These are phyloP conservation scores for Metellina segmentata DNA, from an alignment of 2,888 invertebrate genomes.

Conservation along the genomic window DNA sequence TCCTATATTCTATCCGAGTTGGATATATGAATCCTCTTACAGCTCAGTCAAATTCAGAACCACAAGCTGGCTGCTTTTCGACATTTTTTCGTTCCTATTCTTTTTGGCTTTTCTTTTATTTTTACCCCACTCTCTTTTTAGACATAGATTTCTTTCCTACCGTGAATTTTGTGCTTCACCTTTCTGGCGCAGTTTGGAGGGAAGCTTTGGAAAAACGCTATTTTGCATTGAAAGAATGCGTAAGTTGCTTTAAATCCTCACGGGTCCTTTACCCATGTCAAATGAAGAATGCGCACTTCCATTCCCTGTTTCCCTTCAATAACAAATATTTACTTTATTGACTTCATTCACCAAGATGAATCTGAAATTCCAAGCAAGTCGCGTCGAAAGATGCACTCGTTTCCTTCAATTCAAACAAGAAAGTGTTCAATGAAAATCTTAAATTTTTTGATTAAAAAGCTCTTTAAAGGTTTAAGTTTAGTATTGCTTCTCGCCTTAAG, in stretches of 20 bases:
- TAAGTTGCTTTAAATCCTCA: background rate
- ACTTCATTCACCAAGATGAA: too few species aligned
- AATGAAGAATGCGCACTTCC: background rate
- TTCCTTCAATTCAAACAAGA: too few species aligned
- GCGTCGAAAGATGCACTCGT: too few species aligned
- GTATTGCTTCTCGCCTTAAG: too few species aligned
- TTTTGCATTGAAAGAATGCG: conserved; percentile 8
- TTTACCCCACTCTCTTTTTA: conserved; percentile 15
- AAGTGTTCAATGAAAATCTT: too few species aligned
- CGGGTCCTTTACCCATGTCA: background rate
- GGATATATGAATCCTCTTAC: conserved; percentile 38
- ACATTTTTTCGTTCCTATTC: background rate
- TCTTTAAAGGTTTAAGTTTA: too few species aligned
- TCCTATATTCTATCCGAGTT: conserved; percentile 37
- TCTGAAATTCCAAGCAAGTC: too few species aligned
- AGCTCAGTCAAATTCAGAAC: conserved; percentile 38
- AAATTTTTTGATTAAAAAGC: too few species aligned
- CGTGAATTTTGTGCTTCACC: conserved; percentile 30
- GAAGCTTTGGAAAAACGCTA: conserved; percentile 1
- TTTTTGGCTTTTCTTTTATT: background rate
- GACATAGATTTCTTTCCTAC: conserved; percentile 41
- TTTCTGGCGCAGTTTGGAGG: conserved; percentile 32
- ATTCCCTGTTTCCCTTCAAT: too few species aligned
- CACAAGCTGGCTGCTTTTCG: conserved; percentile 1
- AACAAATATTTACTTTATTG: too few species aligned